Evolutionary conservation across 2,113 vertebrate genomes (phyloP).

Genomic region (Pseudolaguvia tuberculata): DNA sequence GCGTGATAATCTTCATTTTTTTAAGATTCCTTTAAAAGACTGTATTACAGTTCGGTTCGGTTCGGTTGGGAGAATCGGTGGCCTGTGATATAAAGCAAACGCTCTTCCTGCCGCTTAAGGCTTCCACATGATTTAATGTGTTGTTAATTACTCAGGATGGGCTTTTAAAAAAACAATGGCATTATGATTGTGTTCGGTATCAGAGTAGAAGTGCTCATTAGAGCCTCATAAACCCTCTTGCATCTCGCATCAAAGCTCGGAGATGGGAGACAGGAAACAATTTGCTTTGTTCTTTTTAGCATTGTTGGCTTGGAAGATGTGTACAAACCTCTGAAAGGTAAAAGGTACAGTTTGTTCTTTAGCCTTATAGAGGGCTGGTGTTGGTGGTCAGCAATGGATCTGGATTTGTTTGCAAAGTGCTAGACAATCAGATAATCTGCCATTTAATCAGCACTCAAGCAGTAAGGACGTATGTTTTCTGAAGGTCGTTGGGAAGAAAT

Average conservation of each 20-base stretch:
- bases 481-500: neutral
- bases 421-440: neutral
- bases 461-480: neutral
- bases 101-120: neutral
- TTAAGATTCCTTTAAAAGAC: neutral
- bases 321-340: neutral
- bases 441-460: neutral
- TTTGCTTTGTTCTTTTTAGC: neutral
- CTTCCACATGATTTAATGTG: slow-evolving; percentile 39
- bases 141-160: slow-evolving; percentile 47
- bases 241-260: slow-evolving; percentile 28
- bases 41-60: neutral
- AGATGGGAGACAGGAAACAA: slow-evolving; percentile 1
- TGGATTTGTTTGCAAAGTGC: slow-evolving; percentile 2
- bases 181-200: slow-evolving; percentile 49
- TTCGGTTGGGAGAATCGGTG: neutral
- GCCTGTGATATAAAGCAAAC: neutral
- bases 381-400: neutral
- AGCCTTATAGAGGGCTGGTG: neutral
- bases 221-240: slow-evolving; percentile 54
- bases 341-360: neutral
- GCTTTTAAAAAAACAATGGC: slow-evolving; percentile 53
- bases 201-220: slow-evolving; percentile 53
- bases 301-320: neutral
- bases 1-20: neutral